Percentiles rank a stretch among this genome's conserved stretches.
Evolutionary conservation across 92 coral and sea anemone species (phyloP).

Genomic region (Parazoanthus swiftii): DNA sequence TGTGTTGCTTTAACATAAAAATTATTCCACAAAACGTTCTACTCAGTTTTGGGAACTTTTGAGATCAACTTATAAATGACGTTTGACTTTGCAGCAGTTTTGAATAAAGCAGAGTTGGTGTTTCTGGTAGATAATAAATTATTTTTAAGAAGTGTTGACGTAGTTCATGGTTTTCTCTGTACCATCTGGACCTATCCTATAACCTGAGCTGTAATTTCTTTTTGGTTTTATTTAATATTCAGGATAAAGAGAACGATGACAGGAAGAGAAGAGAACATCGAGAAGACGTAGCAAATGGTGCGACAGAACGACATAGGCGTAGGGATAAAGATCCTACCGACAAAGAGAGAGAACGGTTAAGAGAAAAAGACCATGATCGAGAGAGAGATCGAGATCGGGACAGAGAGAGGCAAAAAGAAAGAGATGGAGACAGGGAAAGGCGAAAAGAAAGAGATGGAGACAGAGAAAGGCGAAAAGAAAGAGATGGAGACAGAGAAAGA

Average conservation of each 20-base stretch:
- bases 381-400: slow-evolving; percentile 56
- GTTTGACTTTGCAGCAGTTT: neutral
- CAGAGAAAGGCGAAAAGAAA: slow-evolving; percentile 36
- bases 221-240: neutral
- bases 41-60: neutral
- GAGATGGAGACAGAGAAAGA: slow-evolving; percentile 10
- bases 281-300: slow-evolving; percentile 46
- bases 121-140: neutral
- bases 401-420: slow-evolving; percentile 3
- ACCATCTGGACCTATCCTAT: neutral
- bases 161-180: neutral
- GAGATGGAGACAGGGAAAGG: slow-evolving; percentile 38
- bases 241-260: slow-evolving; percentile 67
- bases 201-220: neutral
- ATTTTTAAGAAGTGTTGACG: no score
- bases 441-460: slow-evolving; percentile 26
- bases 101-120: neutral
- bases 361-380: slow-evolving; percentile 46
- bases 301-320: slow-evolving; percentile 45
- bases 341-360: slow-evolving; percentile 35
- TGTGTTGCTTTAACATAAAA: no score
- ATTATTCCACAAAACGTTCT: neutral
- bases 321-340: slow-evolving; percentile 35
- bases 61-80: neutral
- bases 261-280: slow-evolving; percentile 48